Evolutionary conservation across 2,113 vertebrate genomes (phyloP).

Genomic region (Petromus typicus): DNA sequence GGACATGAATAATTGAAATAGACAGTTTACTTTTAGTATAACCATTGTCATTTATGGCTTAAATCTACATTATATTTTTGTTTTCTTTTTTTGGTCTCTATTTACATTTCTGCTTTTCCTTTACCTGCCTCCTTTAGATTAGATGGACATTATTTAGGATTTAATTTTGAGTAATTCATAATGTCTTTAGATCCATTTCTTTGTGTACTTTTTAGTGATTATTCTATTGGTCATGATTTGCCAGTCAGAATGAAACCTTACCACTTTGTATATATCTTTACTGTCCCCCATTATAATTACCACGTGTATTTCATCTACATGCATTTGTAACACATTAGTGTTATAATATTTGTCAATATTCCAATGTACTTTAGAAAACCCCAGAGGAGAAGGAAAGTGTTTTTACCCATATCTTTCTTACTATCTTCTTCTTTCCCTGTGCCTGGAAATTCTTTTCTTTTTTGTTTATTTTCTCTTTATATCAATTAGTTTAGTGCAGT

Average conservation of each 20-base stretch:
- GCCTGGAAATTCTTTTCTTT: not conserved
- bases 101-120: not conserved
- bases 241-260: not conserved
- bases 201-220: not conserved
- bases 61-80: not conserved
- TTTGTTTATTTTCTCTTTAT: not conserved
- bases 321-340: not conserved
- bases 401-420: not conserved
- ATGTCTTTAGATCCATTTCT: not conserved
- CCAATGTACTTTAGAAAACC: not conserved
- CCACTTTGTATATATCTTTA: not conserved
- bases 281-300: not conserved
- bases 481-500: not conserved
- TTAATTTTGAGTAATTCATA: not conserved
- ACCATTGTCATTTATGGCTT: not conserved
- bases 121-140: not conserved
- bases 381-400: not conserved
- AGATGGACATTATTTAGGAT: not conserved
- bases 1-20: not conserved
- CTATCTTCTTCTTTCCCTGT: not conserved
- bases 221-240: not conserved
- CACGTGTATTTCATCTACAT: not conserved
- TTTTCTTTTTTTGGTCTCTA: not conserved
- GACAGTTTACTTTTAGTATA: not conserved
- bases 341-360: not conserved